phyloP scores from a whole-genome alignment of 2,113 vertebrate genomes.

The Siniperca knerii region DNA sequence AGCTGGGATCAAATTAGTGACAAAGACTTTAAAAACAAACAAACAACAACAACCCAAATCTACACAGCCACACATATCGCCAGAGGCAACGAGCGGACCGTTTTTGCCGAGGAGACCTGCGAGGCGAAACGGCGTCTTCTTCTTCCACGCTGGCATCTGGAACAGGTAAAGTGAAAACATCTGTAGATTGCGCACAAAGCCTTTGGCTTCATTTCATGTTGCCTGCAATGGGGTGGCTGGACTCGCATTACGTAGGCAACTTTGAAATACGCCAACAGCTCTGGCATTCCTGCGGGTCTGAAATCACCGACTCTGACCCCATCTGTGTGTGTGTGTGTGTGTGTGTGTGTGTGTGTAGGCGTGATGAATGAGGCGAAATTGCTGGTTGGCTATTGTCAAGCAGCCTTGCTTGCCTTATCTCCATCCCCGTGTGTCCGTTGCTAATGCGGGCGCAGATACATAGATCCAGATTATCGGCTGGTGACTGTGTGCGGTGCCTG shows the following conservation, averaged over 20 bases:
- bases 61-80: conserved; percentile 10
- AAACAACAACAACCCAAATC: neutral
- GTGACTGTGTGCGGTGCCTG: conserved; percentile 9
- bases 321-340: conserved; percentile 4
- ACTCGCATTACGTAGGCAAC: conserved; percentile 64
- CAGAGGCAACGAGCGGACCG: conserved; percentile 45
- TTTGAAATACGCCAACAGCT: conserved; percentile 58
- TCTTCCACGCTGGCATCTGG: conserved; percentile 47
- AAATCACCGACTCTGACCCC: conserved; percentile 42
- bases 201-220: conserved; percentile 26
- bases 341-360: neutral
- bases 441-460: conserved; percentile 24
- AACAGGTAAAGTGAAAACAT: conserved; percentile 69
- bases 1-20: conserved; percentile 49
- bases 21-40: conserved; percentile 20
- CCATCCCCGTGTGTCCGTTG: conserved; percentile 29
- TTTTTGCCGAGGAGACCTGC: conserved; percentile 35
- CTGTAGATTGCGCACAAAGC: conserved; percentile 28
- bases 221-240: conserved; percentile 11
- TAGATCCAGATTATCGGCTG: conserved; percentile 30
- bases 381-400: conserved; percentile 22
- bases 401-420: conserved; percentile 45
- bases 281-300: conserved; percentile 60
- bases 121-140: conserved; percentile 13
- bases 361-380: conserved; percentile 33